Percentiles rank a stretch among this genome's conserved stretches.
phyloP scores from a whole-genome alignment of 92 coral and sea anemone genomes.

The Micromussa lordhowensis region DNA sequence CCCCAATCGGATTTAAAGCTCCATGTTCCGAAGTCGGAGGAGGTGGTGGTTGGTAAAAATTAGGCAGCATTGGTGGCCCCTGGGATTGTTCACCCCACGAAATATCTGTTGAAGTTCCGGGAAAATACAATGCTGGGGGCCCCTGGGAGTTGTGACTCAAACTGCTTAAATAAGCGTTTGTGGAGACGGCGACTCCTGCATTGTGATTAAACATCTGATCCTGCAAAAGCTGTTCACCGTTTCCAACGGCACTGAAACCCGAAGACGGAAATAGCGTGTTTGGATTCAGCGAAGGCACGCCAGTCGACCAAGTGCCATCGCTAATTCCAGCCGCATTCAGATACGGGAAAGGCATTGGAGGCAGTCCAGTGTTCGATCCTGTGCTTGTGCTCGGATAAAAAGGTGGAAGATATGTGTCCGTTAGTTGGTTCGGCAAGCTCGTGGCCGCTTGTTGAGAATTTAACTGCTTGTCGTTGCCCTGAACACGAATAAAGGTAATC shows the following conservation, averaged over 20 bases:
- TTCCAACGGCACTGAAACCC: constrained; percentile 88
- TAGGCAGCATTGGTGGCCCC: constrained; percentile 83
- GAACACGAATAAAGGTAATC: constrained; percentile 24
- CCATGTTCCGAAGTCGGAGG: constrained; percentile 84
- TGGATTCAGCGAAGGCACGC: constrained; percentile 80
- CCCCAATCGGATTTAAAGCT: constrained; percentile 80
- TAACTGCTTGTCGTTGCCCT: constrained; percentile 78
- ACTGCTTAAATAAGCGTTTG: constrained; percentile 91
- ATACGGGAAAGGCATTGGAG: constrained; percentile 98
- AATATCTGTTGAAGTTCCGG: constrained; percentile 96
- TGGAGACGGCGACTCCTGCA: constrained; percentile 89
- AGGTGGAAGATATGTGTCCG: constrained; percentile 94
- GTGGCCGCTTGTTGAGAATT: constrained; percentile 71
- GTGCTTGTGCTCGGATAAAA: constrained; percentile 87
- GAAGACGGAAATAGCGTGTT: constrained; percentile 92
- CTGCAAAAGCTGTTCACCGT: constrained; percentile 86
- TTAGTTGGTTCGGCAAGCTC: constrained; percentile 77
- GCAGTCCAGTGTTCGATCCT: constrained; percentile 89
- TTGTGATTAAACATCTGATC: constrained; percentile 94
- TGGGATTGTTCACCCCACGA: constrained; percentile 99
- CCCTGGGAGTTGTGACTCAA: constrained; percentile 86
- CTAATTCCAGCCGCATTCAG: constrained; percentile 89
- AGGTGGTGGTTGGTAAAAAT: constrained; percentile 97
- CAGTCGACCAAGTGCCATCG: constrained; percentile 98
- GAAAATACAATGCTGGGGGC: constrained; percentile 96